Conservation (phyloP, 2,888 invertebrate genomes). For the Melanophora roralis region DNA sequence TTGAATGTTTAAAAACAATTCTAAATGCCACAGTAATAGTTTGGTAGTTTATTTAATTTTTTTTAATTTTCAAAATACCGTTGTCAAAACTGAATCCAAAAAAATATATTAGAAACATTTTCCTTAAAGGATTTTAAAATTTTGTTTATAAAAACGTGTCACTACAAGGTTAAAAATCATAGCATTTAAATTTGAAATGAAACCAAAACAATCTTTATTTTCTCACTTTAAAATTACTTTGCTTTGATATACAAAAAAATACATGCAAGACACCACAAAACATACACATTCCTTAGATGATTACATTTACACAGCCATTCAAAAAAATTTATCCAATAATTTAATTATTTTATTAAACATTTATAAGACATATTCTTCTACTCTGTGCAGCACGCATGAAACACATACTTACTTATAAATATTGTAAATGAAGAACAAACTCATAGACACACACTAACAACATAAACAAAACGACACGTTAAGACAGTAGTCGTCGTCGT, state of each 20-base stretch:
- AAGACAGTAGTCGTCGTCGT: not conserved
- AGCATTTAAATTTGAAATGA: no score
- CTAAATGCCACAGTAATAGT: no score
- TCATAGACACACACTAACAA: not conserved
- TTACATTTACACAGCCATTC: not conserved
- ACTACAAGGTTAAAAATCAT: no score
- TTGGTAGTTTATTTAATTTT: no score
- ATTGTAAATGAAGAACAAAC: not conserved
- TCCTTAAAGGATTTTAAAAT: no score
- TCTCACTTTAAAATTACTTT: not conserved
- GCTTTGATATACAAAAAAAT: not conserved
- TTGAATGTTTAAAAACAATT: no score
- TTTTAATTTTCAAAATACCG: no score
- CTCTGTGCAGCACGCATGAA: conserved; percentile 3
- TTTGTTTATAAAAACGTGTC: no score
- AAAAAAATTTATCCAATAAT: conserved; percentile 41
- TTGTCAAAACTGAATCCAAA: no score
- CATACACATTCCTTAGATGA: not conserved
- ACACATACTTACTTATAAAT: not conserved
- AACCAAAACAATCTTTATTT: not conserved
- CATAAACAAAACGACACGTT: not conserved
- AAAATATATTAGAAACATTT: no score
- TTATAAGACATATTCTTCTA: conserved; percentile 6
- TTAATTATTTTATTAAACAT: conserved; percentile 36
- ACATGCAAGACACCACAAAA: no score